Evolutionary conservation across 2,888 invertebrate species (phyloP).

Genomic region (Stenodera caucasica): DNA sequence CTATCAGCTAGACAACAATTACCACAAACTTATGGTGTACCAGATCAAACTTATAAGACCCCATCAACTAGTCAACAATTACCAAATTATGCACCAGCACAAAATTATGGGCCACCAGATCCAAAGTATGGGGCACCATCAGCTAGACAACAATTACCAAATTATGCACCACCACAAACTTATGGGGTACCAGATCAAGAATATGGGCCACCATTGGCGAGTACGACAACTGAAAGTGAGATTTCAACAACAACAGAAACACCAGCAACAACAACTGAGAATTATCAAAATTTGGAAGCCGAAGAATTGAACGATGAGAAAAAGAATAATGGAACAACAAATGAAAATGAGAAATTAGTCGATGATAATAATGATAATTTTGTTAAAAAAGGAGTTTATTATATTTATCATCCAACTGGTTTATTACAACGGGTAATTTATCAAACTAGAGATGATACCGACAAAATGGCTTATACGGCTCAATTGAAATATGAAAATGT

Average conservation of each 20-base stretch:
- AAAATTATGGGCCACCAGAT: background rate
- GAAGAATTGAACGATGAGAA: background rate
- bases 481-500: conserved; percentile 66
- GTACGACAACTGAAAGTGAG: conserved; percentile 13
- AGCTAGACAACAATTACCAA: background rate
- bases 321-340: conserved; percentile 3
- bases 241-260: conserved; percentile 21
- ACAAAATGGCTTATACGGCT: conserved; percentile 68
- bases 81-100: background rate
- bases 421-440: conserved; percentile 66
- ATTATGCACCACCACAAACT: conserved; percentile 15
- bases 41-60: background rate
- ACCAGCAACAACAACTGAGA: conserved; percentile 11
- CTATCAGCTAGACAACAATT: background rate
- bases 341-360: conserved; percentile 12
- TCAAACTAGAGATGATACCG: conserved; percentile 58
- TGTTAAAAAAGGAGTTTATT: conserved; percentile 61
- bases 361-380: background rate
- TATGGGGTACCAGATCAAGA: conserved; percentile 14
- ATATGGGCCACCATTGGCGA: conserved; percentile 10
- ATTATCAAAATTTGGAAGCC: background rate
- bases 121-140: conserved; percentile 4
- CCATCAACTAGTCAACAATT: background rate
- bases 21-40: background rate
- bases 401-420: conserved; percentile 65